Percentiles rank a stretch among this genome's conserved stretches.
Conservation (phyloP, 2,113 vertebrate genomes). For the Beaufortia kweichowensis region DNA sequence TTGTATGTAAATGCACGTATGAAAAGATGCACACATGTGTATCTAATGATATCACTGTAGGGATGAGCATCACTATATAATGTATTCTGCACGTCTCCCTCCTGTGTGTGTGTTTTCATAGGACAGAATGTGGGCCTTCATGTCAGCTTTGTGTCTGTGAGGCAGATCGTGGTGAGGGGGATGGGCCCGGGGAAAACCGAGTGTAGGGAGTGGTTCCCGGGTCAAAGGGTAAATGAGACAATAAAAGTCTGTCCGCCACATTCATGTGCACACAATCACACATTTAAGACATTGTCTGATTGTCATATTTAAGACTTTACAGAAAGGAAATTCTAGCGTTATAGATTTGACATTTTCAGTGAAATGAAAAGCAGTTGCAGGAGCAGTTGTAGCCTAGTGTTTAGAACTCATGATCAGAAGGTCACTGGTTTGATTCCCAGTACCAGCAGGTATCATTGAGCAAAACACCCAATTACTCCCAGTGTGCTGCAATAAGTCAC, state of each 20-base stretch:
- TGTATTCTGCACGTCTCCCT: neutral
- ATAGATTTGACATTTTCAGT: too few species aligned
- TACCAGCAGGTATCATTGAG: too few species aligned
- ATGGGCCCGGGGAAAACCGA: conserved; percentile 58
- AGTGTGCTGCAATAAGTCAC: too few species aligned
- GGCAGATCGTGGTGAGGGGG: conserved; percentile 55
- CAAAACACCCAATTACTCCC: too few species aligned
- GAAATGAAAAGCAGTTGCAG: too few species aligned
- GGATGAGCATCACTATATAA: neutral
- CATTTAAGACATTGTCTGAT: neutral
- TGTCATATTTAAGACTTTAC: neutral
- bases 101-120: conserved; percentile 53
- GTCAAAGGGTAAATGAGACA: conserved; percentile 47
- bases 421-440: too few species aligned
- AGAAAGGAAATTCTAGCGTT: too few species aligned
- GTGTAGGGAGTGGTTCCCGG: conserved; percentile 45
- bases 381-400: too few species aligned
- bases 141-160: conserved; percentile 71
- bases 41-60: neutral
- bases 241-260: neutral
- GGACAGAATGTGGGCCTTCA: conserved; percentile 73
- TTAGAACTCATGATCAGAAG: too few species aligned
- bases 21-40: neutral
- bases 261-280: conserved; percentile 3
- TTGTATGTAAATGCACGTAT: neutral